These are phyloP conservation scores for Myotis vivesi DNA, from an alignment of 2,797 vertebrate species.

Conservation along the genomic window DNA sequence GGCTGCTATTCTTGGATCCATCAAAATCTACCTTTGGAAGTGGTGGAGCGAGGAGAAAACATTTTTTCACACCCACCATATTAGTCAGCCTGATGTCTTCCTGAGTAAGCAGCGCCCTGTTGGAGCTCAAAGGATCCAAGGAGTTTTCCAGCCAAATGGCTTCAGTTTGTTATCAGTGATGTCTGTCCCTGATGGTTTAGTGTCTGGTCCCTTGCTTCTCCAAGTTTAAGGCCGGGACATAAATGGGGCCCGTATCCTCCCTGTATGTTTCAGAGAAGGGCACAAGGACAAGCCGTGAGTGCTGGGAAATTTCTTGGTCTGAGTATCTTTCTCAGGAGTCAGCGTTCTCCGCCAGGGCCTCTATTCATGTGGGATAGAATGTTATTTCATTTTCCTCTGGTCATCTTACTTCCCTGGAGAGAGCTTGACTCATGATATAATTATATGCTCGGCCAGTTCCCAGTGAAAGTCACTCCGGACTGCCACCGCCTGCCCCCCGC, in stretches of 20 bases:
- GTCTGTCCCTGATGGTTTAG: neutral
- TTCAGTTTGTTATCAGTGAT: neutral
- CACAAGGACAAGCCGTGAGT: slow-evolving; percentile 6
- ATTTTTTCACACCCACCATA: slow-evolving; percentile 50
- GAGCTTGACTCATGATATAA: slow-evolving; percentile 78
- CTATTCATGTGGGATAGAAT: slow-evolving; percentile 75
- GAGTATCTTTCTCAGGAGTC: slow-evolving; percentile 72
- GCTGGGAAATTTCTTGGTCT: slow-evolving; percentile 71
- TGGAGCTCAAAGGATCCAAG: neutral
- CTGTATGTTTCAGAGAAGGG: slow-evolving; percentile 5
- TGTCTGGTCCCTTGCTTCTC: neutral
- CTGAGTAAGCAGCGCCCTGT: slow-evolving; percentile 20
- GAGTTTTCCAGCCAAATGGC: neutral
- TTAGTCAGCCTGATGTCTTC: slow-evolving; percentile 59
- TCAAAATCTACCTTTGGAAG: slow-evolving; percentile 75
- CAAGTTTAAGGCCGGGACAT: neutral
- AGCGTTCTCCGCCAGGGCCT: slow-evolving; percentile 59
- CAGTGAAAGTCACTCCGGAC: slow-evolving; percentile 62
- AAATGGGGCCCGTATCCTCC: neutral
- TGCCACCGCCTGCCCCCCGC: neutral
- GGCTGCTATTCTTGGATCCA: slow-evolving; percentile 68
- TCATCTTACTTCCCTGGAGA: slow-evolving; percentile 77
- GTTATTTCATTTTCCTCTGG: slow-evolving; percentile 76
- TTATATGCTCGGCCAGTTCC: slow-evolving; percentile 73
- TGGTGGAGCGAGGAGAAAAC: slow-evolving; percentile 33